Base-by-base conservation (phyloP, 2,797 vertebrate genomes). In the Cottoperca gobio region DNA sequence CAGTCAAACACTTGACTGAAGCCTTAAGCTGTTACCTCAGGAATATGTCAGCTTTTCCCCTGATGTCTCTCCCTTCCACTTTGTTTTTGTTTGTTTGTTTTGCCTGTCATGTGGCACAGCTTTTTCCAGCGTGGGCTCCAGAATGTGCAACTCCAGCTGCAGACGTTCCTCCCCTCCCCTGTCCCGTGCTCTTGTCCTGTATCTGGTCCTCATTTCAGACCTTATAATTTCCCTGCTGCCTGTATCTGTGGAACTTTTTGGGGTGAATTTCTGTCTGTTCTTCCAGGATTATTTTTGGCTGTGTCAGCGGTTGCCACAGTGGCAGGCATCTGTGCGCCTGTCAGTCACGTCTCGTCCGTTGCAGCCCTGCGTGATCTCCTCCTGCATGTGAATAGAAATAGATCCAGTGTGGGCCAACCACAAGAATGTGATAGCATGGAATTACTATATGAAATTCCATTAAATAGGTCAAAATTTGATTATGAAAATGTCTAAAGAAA, bases 191-290 rank as follows among this genome's bases (percentile, higher is more conserved):
- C 37, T 71, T 52, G 23, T n/a, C 65, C 12, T 67, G 60, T 92
- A 86, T 92, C 90, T 93, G 89, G 48, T 89, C 87, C 76, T 86
- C 74, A 86, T 93, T 92, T 90, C 62, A 72, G 85, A 85, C 78
- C 81, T 68, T 86, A 68, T 88, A 83, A 91, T 92, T 91, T 87
- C 39, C 69, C 66, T 48, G n/a, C 76, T 68, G 54, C 81, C n/a
- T 78, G 23, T 88, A 82, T 89, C 82, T 74, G 66, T 33, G 77
- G 79, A 73, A 73, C 55, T 31, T 79, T 77, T 77, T 62, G 37
- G 52, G 70, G 24, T 71, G 33, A 76, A 67, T 76, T 75, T 83
- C 40, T 62, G 58, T 54, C 49, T 42, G 49, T 79, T 76, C 62
- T 48, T 70, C 35, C 58, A 68, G 43, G 54, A 72, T 83, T 88